A percentile compares a stretch with the other conserved stretches of the same genome.
phyloP scores from a whole-genome alignment of 2,797 vertebrate species.

The Synanceia verrucosa region DNA sequence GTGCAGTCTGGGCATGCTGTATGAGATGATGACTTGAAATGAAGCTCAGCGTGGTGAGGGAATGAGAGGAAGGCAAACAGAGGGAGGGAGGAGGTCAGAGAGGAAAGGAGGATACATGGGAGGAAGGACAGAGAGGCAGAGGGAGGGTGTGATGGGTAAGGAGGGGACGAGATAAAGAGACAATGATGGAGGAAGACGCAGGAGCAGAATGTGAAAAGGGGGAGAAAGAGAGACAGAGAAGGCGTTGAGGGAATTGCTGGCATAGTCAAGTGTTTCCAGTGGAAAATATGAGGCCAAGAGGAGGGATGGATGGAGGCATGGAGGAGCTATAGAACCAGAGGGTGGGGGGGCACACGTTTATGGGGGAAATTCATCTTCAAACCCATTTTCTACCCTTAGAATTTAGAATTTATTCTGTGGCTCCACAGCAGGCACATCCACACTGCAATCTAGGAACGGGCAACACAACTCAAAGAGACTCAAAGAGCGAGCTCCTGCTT shows the following conservation, averaged over 20 bases:
- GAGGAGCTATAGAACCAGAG: background rate
- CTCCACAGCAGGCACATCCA: slow-evolving; percentile 4
- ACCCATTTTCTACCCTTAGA: slow-evolving; percentile 47
- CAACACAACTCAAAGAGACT: no score
- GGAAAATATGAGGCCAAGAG: slow-evolving; percentile 47
- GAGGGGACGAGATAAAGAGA: background rate
- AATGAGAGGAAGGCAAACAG: background rate
- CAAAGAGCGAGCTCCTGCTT: no score
- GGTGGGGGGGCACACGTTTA: slow-evolving; percentile 34
- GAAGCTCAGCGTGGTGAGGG: background rate
- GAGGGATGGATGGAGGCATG: background rate
- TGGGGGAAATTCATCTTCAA: slow-evolving; percentile 39
- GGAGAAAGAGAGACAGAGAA: background rate
- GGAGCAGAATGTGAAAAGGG: background rate
- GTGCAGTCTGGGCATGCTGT: background rate
- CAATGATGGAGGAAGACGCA: background rate
- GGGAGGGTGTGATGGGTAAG: background rate
- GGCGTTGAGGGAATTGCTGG: slow-evolving; percentile 4
- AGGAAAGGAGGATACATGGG: background rate
- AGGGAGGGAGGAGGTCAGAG: background rate
- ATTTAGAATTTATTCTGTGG: slow-evolving; percentile 28
- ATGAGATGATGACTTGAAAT: slow-evolving; percentile 16
- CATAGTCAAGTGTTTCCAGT: slow-evolving; percentile 36
- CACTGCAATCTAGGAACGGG: slow-evolving; percentile 4
- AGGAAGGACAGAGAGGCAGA: background rate